Evolutionary conservation across 2,113 vertebrate genomes (phyloP).

Genomic region (Enhydra lutris): DNA sequence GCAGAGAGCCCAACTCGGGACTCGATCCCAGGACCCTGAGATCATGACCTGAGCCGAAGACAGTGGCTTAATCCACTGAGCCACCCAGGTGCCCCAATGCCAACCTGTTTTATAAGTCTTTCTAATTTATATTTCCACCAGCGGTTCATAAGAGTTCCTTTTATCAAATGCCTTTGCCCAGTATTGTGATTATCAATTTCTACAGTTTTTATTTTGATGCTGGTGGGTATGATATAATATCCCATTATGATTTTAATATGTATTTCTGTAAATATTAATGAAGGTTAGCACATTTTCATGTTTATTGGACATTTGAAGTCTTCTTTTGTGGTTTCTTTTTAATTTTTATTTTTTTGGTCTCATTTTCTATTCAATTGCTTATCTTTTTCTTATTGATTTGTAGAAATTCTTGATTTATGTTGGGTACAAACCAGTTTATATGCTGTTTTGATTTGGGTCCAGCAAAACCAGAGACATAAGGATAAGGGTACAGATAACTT

Average conservation of each 20-base stretch:
- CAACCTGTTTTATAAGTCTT: background rate
- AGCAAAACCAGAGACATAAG: background rate
- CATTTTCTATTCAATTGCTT: background rate
- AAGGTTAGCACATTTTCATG: background rate
- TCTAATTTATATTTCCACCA: background rate
- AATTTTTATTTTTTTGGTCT: background rate
- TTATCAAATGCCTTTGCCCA: background rate
- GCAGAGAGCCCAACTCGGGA: too few relatives aligned
- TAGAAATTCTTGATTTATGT: background rate
- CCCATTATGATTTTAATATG: constrained; percentile 20
- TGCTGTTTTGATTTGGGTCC: background rate
- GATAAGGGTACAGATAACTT: background rate
- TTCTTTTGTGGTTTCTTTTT: background rate
- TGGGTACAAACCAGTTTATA: background rate
- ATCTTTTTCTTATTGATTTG: background rate
- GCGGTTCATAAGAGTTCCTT: background rate
- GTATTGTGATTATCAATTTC: background rate
- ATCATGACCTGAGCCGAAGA: too few relatives aligned
- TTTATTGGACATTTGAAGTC: background rate
- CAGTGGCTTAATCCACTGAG: too few relatives aligned
- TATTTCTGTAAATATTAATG: background rate
- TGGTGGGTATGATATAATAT: background rate
- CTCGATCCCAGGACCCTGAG: too few relatives aligned
- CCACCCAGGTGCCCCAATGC: too few relatives aligned
- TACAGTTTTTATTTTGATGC: background rate